phyloP scores from a whole-genome alignment of 2,888 invertebrate species.

The Mimachlamys varia region DNA sequence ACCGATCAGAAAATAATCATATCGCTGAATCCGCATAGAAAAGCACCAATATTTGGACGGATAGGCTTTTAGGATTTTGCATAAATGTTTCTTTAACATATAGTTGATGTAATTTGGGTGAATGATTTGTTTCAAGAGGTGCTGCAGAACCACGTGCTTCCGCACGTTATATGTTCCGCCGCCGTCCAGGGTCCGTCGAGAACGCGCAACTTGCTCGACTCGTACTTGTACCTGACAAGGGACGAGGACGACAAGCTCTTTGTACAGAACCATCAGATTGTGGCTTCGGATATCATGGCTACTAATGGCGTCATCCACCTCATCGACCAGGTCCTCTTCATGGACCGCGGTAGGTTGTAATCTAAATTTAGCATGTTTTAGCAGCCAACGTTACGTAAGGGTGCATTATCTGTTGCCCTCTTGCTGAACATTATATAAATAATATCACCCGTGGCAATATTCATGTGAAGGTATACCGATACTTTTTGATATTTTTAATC shows the following conservation, averaged over 20 bases:
- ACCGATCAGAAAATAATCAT: too few relatives aligned
- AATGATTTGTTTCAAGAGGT: conserved; percentile 82
- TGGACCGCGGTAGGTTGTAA: conserved; percentile 83
- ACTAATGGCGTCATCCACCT: conserved; percentile 89
- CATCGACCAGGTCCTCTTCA: conserved; percentile 86
- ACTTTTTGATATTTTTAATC: too few relatives aligned
- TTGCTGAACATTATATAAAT: too few relatives aligned
- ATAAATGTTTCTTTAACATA: too few relatives aligned
- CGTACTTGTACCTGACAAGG: conserved; percentile 82
- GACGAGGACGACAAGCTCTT: conserved; percentile 83
- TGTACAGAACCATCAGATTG: conserved; percentile 84
- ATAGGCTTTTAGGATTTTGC: too few relatives aligned
- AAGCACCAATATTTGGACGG: too few relatives aligned
- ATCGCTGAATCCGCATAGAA: too few relatives aligned
- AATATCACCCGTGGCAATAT: too few relatives aligned
- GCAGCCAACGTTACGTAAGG: too few relatives aligned
- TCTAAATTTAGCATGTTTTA: not conserved
- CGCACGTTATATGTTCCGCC: conserved; percentile 85
- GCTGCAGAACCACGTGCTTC: conserved; percentile 86
- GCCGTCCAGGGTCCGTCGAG: conserved; percentile 84
- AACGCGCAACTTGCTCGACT: conserved; percentile 83
- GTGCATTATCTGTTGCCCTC: too few relatives aligned
- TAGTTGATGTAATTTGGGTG: too few relatives aligned
- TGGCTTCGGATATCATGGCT: conserved; percentile 85
- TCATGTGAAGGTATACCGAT: too few relatives aligned